These are phyloP conservation scores for Phyto melanocephala DNA, from an alignment of 2,888 invertebrate genomes.

Conservation along the genomic window DNA sequence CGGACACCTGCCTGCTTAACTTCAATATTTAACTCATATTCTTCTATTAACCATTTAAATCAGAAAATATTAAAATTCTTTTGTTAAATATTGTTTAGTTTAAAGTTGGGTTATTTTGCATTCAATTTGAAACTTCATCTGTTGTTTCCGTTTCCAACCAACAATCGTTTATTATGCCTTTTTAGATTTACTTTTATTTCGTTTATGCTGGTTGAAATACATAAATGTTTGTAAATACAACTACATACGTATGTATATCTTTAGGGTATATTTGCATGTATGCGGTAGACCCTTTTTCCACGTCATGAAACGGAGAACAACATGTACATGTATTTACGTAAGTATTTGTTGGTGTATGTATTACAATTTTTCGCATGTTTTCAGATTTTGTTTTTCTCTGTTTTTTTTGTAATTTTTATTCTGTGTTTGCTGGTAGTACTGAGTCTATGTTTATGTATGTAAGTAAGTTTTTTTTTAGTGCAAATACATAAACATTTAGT, in stretches of 20 bases:
- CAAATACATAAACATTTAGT: slow-evolving; percentile 43
- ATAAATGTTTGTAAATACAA: not conserved
- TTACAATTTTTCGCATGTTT: not conserved
- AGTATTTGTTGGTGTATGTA: not conserved
- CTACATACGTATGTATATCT: not conserved
- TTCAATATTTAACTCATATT: no score
- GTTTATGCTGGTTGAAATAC: not conserved
- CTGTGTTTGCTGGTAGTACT: slow-evolving; percentile 1
- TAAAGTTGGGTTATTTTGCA: not conserved
- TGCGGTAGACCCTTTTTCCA: slow-evolving; percentile 46
- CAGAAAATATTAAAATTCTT: not conserved
- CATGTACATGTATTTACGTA: slow-evolving; percentile 10
- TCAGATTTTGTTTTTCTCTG: not conserved
- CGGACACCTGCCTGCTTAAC: no score
- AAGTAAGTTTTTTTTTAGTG: not conserved
- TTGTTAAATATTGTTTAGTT: not conserved
- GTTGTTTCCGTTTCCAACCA: not conserved
- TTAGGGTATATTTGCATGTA: slow-evolving; percentile 7
- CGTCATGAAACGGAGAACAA: not conserved
- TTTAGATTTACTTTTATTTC: not conserved
- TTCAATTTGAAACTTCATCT: not conserved
- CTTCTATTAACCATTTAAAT: no score
- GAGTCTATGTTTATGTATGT: not conserved
- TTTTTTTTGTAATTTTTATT: not conserved
- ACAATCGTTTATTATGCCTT: not conserved